Base-by-base conservation (phyloP, 2,113 vertebrate genomes). In the Microtus oregoni region DNA sequence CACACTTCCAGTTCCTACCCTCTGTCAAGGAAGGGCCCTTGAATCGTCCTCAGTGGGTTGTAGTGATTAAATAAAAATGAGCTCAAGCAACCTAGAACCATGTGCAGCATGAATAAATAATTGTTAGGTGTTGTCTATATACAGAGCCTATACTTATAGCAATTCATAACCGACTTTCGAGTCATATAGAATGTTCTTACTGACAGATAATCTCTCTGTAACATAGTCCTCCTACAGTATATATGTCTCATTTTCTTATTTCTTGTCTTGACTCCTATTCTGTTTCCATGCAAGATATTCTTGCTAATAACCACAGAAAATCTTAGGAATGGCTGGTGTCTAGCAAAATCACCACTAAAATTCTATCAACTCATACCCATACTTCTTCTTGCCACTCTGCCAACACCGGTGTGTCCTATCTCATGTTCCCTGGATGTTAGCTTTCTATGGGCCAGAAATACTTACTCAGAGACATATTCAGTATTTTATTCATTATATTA, bases 21-120 rank as follows among this genome's bases (percentile, higher is more conserved):
- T 78, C 6, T 82, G 20, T 28, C 47, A 83, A 32, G 32, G 11
- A 90, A 67, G 30, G n/a, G 26, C 28, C 32, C 50, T 72, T 94
- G 55, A 65, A 41, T 92, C 15, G 52, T 61, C 32, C 19, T 91
- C n/a, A 79, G 20, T 5, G 19, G 15, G 5, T 86, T 61, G 58
- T 76, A 72, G 63, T 73, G n/a, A 68, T 61, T 86, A 81, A 94
- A 77, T 77, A 44, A 81, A 65, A 50, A 86, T 70, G 8, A n/a
- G n/a, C 72, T 9, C 50, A 94, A 89, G 85, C n/a, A 86, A 50
- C 14, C 73, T 73, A 47, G 13, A 70, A 50, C 3, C 17, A 3
- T 17, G 15, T 22, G 38, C 44, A 2, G 9, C 28, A 79, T 4
- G 68, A 50, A 55, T 70, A 26, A 55, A 35, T 63, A 5, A 41